A percentile compares a stretch with the other conserved stretches of the same genome.
phyloP scores from a whole-genome alignment of 2,113 vertebrate genomes.

The Entelurus aequoreus region DNA sequence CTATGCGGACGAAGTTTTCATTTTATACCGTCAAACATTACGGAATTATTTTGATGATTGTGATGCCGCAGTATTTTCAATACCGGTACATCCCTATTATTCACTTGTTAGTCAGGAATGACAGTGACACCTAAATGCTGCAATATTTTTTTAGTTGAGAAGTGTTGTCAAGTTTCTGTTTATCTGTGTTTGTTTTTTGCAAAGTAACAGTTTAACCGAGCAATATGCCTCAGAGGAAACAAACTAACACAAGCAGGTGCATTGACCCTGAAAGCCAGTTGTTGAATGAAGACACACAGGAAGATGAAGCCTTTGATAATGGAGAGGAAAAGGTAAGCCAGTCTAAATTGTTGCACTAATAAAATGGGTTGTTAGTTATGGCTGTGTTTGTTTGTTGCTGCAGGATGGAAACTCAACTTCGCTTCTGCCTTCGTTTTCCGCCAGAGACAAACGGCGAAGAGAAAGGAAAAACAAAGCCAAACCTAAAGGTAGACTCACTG shows the following conservation, averaged over 20 bases:
- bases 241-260: not conserved
- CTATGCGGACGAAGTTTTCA: too few relatives aligned
- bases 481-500: constrained; percentile 21
- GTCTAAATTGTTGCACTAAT: not conserved
- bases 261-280: constrained; percentile 6
- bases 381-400: not conserved
- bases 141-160: not conserved
- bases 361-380: not conserved
- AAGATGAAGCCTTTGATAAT: not conserved
- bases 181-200: not conserved
- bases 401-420: constrained; percentile 34
- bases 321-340: constrained; percentile 18
- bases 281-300: constrained; percentile 2
- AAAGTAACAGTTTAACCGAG: constrained; percentile 9
- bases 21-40: too few relatives aligned
- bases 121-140: too few relatives aligned
- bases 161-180: not conserved
- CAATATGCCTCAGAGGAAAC: constrained; percentile 48
- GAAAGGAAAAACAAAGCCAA: constrained; percentile 23
- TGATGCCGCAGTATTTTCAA: too few relatives aligned
- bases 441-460: constrained; percentile 13
- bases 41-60: too few relatives aligned
- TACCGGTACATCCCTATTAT: too few relatives aligned
- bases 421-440: not conserved
- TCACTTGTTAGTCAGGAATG: too few relatives aligned